Evolutionary conservation across 2,113 vertebrate species (phyloP).

Genomic region (Ctenodactylus gundi): DNA sequence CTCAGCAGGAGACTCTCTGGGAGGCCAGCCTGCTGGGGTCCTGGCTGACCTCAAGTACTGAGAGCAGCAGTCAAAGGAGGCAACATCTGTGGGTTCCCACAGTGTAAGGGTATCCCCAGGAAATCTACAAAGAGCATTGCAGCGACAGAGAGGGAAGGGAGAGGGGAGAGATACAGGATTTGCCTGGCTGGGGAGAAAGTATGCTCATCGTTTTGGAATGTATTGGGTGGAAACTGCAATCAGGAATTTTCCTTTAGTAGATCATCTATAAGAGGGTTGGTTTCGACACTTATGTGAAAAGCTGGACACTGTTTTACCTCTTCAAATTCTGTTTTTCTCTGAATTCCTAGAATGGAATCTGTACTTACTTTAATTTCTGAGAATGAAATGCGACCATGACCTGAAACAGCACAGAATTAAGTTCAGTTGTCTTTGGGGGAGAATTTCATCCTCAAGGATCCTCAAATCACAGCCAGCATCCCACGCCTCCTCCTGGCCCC

Average conservation of each 20-base stretch:
- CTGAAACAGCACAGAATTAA: not conserved
- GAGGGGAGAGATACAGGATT: not conserved
- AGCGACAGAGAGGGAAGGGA: not conserved
- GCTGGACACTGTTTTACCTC: not conserved
- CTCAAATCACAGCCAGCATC: not conserved
- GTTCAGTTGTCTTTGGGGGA: not conserved
- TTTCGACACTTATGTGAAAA: not conserved
- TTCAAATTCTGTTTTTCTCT: not conserved
- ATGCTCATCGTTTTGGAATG: not conserved
- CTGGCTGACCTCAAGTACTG: not conserved
- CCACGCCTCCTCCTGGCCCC: not conserved
- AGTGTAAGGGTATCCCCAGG: slow-evolving; percentile 1
- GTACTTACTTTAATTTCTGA: not conserved
- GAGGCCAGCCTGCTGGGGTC: not conserved
- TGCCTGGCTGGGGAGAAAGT: not conserved
- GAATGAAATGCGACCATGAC: not conserved
- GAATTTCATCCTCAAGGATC: not conserved
- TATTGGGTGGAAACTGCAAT: not conserved
- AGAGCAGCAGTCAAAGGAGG: not conserved
- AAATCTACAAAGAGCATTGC: slow-evolving; percentile 31
- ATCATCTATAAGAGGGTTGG: not conserved
- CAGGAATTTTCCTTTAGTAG: not conserved
- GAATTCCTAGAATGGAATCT: not conserved
- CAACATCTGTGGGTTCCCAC: not conserved
- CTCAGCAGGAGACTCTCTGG: not conserved